Evolutionary conservation across 1,140 invertebrate genomes (phyloP).

Genomic region (Aphelinus atriplicis): DNA sequence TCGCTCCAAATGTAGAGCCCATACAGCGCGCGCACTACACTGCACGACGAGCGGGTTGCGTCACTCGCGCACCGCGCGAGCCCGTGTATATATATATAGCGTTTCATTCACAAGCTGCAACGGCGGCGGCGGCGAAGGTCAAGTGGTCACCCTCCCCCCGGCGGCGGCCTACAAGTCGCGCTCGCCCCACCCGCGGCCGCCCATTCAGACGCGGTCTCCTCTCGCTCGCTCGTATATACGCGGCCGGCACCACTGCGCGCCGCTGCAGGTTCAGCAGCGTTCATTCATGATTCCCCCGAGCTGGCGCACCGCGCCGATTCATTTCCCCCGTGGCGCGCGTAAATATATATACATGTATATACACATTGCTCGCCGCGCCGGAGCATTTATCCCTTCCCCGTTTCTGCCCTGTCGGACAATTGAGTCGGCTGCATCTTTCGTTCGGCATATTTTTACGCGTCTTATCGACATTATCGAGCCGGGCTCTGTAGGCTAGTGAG

Average conservation of each 20-base stretch:
- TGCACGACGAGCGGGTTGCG: conserved; percentile 49
- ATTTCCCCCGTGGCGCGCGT: conserved; percentile 15
- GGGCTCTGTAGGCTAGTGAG: too few species aligned
- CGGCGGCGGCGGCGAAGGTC: conserved; percentile 59
- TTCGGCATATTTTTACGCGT: too few species aligned
- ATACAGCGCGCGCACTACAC: not conserved
- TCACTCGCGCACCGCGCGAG: conserved; percentile 51
- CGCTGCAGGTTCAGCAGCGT: conserved; percentile 50
- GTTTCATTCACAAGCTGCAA: conserved; percentile 62
- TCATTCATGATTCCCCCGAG: conserved; percentile 50
- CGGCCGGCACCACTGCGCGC: conserved; percentile 18
- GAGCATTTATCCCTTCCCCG: too few species aligned
- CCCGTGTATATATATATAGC: conserved; percentile 8
- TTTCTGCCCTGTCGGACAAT: too few species aligned
- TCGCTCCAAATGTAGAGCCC: conserved; percentile 9
- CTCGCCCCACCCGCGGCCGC: too few species aligned
- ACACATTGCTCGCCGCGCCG: too few species aligned
- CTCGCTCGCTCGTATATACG: conserved; percentile 27
- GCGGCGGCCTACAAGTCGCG: too few species aligned
- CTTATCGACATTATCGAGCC: too few species aligned
- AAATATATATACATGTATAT: too few species aligned
- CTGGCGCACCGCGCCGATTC: conserved; percentile 13
- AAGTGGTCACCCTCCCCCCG: conserved; percentile 57
- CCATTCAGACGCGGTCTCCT: not conserved
- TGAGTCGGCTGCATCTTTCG: too few species aligned